These are phyloP conservation scores for Platycheirus albimanus DNA, from an alignment of 2,888 invertebrate genomes.

Conservation along the genomic window DNA sequence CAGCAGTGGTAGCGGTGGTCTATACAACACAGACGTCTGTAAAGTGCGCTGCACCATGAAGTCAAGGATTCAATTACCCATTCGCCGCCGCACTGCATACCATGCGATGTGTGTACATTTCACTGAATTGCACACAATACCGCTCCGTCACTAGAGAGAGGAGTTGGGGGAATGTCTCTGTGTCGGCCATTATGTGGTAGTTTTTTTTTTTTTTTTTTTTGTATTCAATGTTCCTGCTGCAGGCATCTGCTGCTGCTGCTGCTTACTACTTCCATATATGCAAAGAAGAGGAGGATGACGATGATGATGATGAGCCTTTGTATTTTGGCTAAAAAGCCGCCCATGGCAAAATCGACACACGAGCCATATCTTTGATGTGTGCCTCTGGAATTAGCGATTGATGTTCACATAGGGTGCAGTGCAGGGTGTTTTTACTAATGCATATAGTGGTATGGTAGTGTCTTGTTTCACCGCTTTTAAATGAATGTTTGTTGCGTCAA, in stretches of 20 bases:
- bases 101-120: slow-evolving; percentile 5
- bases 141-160: background rate
- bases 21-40: slow-evolving; percentile 31
- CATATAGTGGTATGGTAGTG: slow-evolving; percentile 9
- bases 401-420: slow-evolving; percentile 27
- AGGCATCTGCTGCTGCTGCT: slow-evolving; percentile 19
- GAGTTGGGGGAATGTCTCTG: slow-evolving; percentile 25
- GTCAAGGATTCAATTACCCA: slow-evolving; percentile 65
- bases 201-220: slow-evolving; percentile 2
- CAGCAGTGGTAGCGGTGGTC: background rate
- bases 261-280: slow-evolving; percentile 31
- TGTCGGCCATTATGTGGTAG: slow-evolving; percentile 54
- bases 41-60: slow-evolving; percentile 67
- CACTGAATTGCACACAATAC: slow-evolving; percentile 22
- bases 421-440: background rate
- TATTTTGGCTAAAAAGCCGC: slow-evolving; percentile 52
- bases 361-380: slow-evolving; percentile 58
- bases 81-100: too few relatives aligned
- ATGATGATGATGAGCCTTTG: slow-evolving; percentile 51
- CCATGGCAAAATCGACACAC: slow-evolving; percentile 41
- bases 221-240: slow-evolving; percentile 23
- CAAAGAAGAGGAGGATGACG: slow-evolving; percentile 30
- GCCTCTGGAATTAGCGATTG: slow-evolving; percentile 48
- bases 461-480: slow-evolving; percentile 20
- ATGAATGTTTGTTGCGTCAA: background rate